These are phyloP conservation scores for Sinocyclocheilus maitianheensis DNA, from an alignment of 2,113 vertebrate species.

Conservation along the genomic window DNA sequence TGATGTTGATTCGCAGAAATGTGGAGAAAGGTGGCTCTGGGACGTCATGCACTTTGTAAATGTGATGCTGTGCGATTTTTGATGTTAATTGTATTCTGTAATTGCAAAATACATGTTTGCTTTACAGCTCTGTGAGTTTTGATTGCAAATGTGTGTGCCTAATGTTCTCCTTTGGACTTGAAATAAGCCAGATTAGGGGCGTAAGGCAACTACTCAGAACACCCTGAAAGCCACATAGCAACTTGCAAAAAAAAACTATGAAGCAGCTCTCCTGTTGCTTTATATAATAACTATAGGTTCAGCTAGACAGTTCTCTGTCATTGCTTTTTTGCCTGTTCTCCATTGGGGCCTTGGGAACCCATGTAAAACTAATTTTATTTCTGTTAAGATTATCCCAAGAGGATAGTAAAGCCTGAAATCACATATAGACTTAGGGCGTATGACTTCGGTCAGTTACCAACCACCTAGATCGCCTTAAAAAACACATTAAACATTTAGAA, in stretches of 20 bases:
- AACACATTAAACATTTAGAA: too few species aligned
- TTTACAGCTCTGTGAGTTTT: neutral
- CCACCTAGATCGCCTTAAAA: too few species aligned
- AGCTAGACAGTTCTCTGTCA: too few species aligned
- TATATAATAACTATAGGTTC: neutral
- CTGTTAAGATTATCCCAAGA: too few species aligned
- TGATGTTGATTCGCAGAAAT: neutral
- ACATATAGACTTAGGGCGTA: too few species aligned
- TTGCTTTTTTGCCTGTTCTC: too few species aligned
- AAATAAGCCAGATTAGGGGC: neutral
- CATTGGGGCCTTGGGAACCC: too few species aligned
- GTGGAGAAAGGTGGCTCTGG: neutral
- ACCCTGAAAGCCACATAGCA: neutral
- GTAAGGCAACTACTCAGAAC: neutral
- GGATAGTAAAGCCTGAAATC: too few species aligned
- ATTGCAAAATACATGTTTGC: neutral
- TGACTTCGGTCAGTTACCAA: too few species aligned
- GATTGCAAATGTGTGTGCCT: neutral
- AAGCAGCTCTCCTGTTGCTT: neutral
- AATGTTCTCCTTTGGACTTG: slow-evolving; percentile 12
- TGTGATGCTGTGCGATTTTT: neutral
- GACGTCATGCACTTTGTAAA: neutral
- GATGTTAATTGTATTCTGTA: neutral
- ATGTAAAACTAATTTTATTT: too few species aligned
- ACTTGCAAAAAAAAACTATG: neutral